A percentile compares a stretch with the other conserved stretches of the same genome.
Conservation (phyloP, 2,113 vertebrate species). For the Pelusios castaneus region DNA sequence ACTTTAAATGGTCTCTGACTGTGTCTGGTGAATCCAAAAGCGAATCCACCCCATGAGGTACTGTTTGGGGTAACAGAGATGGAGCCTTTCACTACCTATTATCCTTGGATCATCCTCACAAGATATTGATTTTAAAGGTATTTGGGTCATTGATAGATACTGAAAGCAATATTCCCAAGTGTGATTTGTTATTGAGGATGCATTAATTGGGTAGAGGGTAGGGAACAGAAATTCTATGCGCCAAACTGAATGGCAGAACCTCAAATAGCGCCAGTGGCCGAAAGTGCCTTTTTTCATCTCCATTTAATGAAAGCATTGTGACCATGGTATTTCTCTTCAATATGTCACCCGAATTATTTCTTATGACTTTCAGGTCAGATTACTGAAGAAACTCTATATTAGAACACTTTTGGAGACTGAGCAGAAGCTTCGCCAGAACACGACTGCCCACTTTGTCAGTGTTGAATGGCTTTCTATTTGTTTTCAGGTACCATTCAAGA, state of each 20-base stretch:
- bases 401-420: neutral
- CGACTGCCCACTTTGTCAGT: neutral
- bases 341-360: neutral
- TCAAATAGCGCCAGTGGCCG: neutral
- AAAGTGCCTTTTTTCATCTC: neutral
- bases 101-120: neutral
- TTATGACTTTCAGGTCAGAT: neutral
- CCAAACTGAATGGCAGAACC: neutral
- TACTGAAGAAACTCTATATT: neutral
- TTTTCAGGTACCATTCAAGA: conserved; percentile 25
- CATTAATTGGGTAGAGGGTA: neutral
- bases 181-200: neutral
- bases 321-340: neutral
- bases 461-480: neutral
- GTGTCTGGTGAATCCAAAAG: no score
- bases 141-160: neutral
- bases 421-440: neutral
- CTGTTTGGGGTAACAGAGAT: no score
- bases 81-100: neutral
- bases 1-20: no score
- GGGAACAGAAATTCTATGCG: neutral
- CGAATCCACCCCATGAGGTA: no score
- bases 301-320: neutral
- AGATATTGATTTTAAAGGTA: neutral
- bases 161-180: neutral